These are phyloP conservation scores for Diarsia dahlii DNA, from an alignment of 2,888 invertebrate genomes.

Conservation along the genomic window DNA sequence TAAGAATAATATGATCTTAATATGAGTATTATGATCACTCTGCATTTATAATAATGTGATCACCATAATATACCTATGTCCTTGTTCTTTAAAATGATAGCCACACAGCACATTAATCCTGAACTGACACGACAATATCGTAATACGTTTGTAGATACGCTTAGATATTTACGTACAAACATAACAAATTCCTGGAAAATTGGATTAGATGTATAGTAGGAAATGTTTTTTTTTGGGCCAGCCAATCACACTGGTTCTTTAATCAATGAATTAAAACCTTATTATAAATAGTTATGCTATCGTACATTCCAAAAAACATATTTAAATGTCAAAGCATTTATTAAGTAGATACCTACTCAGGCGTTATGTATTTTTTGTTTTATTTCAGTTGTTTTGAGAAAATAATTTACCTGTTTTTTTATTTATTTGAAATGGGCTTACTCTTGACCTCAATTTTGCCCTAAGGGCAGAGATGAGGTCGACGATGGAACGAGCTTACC, in stretches of 20 bases:
- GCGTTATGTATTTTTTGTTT: not conserved
- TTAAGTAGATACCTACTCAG: not conserved
- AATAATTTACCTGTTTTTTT: not conserved
- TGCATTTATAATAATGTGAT: not conserved
- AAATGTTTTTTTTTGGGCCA: constrained; percentile 16
- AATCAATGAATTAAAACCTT: constrained; percentile 17
- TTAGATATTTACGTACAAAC: constrained; percentile 35
- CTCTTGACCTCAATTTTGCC: too few species aligned
- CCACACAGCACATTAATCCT: not conserved
- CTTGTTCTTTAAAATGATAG: constrained; percentile 8
- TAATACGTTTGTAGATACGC: constrained; percentile 36
- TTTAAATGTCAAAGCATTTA: not conserved
- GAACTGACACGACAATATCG: constrained; percentile 22
- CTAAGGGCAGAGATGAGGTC: too few species aligned
- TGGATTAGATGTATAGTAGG: constrained; percentile 29
- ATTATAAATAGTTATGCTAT: constrained; percentile 25
- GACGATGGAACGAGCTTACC: too few species aligned
- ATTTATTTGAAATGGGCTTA: too few species aligned
- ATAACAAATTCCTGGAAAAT: constrained; percentile 41
- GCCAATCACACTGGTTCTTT: constrained; percentile 28
- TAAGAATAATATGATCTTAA: too few species aligned
- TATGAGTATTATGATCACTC: not conserved
- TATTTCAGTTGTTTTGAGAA: constrained; percentile 1
- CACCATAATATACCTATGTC: not conserved
- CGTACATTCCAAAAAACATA: constrained; percentile 17